Conservation (phyloP, 2,888 invertebrate genomes). For the Pristionchus japonicus region DNA sequence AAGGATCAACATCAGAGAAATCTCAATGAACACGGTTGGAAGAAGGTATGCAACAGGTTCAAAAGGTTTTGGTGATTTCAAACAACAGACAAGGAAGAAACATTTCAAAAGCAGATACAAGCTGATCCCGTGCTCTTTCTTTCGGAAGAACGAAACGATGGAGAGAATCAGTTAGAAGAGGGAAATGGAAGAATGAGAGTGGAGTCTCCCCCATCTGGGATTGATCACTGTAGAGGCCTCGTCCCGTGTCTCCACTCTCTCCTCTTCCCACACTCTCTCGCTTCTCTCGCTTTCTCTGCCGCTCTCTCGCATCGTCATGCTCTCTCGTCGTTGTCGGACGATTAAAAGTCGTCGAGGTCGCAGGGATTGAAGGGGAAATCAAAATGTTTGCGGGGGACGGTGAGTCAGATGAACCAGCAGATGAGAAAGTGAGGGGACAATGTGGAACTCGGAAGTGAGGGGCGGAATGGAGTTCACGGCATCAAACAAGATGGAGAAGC, state of each 20-base stretch:
- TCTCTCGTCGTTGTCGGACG: conserved; percentile 11
- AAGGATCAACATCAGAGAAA: too few species aligned
- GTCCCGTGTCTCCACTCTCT: neutral
- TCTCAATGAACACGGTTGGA: too few species aligned
- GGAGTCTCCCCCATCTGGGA: conserved; percentile 6
- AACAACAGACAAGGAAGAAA: neutral
- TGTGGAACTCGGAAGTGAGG: neutral
- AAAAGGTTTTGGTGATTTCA: too few species aligned
- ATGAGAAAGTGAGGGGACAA: neutral
- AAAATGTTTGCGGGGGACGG: conserved; percentile 36
- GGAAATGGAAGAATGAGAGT: neutral
- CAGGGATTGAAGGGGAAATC: neutral
- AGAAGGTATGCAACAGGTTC: too few species aligned
- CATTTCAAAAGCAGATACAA: neutral
- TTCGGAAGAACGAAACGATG: neutral
- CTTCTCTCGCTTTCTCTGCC: neutral
- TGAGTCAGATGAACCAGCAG: neutral
- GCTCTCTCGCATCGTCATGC: neutral
- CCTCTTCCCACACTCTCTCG: neutral
- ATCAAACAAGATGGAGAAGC: too few species aligned
- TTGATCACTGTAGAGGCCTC: conserved; percentile 23
- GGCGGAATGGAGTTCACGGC: neutral
- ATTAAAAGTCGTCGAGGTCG: conserved; percentile 5
- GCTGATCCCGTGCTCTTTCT: neutral
- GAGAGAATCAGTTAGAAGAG: neutral